These are phyloP conservation scores for Vicugna pacos DNA, from an alignment of 2,113 vertebrate species.

Conservation along the genomic window DNA sequence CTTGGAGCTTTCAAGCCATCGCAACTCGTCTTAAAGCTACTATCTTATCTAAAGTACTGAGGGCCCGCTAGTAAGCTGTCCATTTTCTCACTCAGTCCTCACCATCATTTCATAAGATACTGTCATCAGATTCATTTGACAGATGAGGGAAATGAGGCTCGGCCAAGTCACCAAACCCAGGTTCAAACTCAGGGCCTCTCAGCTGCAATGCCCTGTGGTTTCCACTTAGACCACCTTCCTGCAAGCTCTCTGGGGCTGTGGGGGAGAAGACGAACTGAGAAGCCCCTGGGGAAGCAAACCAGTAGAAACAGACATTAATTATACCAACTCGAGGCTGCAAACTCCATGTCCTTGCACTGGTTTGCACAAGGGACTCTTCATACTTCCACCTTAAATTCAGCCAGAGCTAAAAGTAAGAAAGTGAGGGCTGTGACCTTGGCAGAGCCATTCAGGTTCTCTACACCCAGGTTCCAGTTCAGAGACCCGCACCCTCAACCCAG, in stretches of 20 bases:
- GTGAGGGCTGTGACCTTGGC: not conserved
- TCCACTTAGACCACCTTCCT: not conserved
- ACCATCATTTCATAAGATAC: not conserved
- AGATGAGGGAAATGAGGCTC: not conserved
- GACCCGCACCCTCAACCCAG: not conserved
- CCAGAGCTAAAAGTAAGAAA: not conserved
- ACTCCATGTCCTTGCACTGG: not conserved
- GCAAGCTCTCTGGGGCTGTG: fast-evolving
- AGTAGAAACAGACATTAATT: not conserved
- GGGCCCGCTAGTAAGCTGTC: not conserved
- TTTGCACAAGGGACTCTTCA: not conserved
- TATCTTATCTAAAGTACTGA: not conserved
- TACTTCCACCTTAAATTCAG: fast-evolving
- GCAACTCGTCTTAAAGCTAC: not conserved
- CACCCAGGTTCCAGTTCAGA: not conserved
- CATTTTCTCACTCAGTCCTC: not conserved
- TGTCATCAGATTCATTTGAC: not conserved
- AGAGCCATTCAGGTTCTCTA: not conserved
- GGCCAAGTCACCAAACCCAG: not conserved
- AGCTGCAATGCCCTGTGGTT: not conserved
- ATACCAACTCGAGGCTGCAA: not conserved
- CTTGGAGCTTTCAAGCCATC: not conserved
- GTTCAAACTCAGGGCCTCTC: not conserved
- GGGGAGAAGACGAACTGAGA: not conserved
- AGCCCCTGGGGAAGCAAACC: not conserved